Conservation (phyloP, 1,140 invertebrate genomes). For the Lepidurus packardi region DNA sequence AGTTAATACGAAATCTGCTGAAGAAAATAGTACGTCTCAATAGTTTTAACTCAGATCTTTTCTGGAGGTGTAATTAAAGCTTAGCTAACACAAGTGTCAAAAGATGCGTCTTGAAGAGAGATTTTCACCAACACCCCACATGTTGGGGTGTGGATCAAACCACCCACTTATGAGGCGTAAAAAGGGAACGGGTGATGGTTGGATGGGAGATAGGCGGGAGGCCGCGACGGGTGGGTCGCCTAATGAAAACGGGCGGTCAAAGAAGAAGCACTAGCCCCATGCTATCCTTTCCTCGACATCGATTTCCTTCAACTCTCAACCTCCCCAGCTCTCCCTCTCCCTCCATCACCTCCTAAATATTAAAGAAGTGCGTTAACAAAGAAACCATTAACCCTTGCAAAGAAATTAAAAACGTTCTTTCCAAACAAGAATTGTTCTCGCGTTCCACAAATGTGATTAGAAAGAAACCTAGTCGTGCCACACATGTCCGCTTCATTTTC, state of each 20-base stretch:
- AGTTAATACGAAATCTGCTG: no score
- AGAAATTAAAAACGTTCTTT: not conserved
- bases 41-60: no score
- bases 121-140: not conserved
- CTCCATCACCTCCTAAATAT: not conserved
- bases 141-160: not conserved
- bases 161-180: conserved; percentile 18
- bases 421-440: no score
- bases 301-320: conserved; percentile 11
- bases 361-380: not conserved
- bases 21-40: no score
- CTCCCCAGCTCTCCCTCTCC: not conserved
- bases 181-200: conserved; percentile 15
- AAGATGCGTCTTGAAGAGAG: not conserved
- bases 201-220: conserved; percentile 5
- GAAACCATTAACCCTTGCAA: conserved; percentile 1
- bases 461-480: not conserved
- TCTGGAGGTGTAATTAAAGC: no score
- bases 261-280: conserved; percentile 13
- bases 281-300: conserved; percentile 21
- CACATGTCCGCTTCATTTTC: not conserved
- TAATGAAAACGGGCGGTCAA: conserved; percentile 21
- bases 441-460: no score
- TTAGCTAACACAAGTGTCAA: not conserved
- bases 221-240: not conserved